Evolutionary conservation across 2,888 invertebrate species (phyloP).

Genomic region (Napeogenes inachia): DNA sequence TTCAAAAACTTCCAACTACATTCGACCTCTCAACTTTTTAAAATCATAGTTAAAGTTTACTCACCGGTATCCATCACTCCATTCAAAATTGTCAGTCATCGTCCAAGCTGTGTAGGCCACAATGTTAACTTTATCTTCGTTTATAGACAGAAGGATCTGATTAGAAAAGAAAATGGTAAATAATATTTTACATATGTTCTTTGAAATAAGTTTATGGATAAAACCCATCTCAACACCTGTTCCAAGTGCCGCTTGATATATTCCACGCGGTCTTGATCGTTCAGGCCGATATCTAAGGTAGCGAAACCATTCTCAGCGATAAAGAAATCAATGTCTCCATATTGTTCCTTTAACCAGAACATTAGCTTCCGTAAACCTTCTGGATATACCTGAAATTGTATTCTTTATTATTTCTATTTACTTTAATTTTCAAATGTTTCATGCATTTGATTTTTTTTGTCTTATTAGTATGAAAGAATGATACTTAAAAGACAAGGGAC

Average conservation of each 20-base stretch:
- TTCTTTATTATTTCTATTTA: not conserved
- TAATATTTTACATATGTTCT: not conserved
- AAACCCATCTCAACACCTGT: slow-evolving; percentile 33
- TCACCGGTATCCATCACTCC: slow-evolving; percentile 81
- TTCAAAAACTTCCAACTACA: not conserved
- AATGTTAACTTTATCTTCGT: slow-evolving; percentile 75
- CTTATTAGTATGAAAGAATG: too few species aligned
- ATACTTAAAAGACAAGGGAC: too few species aligned
- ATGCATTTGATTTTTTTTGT: too few species aligned
- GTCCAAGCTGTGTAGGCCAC: slow-evolving; percentile 84
- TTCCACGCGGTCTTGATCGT: slow-evolving; percentile 42
- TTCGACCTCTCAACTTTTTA: not conserved
- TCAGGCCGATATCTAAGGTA: slow-evolving; percentile 30
- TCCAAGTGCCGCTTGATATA: slow-evolving; percentile 38
- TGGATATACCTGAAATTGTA: slow-evolving; percentile 51
- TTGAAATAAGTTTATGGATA: not conserved
- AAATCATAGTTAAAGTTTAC: slow-evolving; percentile 29
- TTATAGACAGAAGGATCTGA: slow-evolving; percentile 35
- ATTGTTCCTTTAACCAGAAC: slow-evolving; percentile 58
- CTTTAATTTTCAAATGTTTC: too few species aligned
- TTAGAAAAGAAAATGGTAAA: slow-evolving; percentile 7
- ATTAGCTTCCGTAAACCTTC: slow-evolving; percentile 62
- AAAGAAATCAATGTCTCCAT: slow-evolving; percentile 52
- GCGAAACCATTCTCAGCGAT: slow-evolving; percentile 65
- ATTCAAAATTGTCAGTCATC: slow-evolving; percentile 87